Base-by-base conservation (phyloP, 2,797 vertebrate species). In the Channa striata region DNA sequence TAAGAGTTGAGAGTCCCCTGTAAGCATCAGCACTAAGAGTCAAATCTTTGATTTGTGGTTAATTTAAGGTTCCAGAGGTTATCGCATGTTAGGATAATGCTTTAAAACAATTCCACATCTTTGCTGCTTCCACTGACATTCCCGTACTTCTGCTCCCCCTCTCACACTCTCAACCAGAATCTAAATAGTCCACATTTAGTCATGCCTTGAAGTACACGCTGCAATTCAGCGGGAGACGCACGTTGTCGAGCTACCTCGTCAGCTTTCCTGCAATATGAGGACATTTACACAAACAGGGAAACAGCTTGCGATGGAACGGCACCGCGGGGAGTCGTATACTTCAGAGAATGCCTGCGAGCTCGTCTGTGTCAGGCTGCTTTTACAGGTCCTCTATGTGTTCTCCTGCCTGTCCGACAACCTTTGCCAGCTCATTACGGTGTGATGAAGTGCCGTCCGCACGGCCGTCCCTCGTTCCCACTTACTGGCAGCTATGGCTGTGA, bases 351-450 rank as follows among this genome's bases (percentile, higher is more conserved):
- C 86, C 87, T 0, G 66, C 69, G 1, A 76, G 79, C 71, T 70
- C 6, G 82, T 77, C 79, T 70, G 78, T 77, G 74, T 86, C 77
- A 77, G 83, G 77, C 78, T 61, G 73, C 84, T 87, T 92, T 92
- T 90, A 91, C 86, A 87, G 90, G 85, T 89, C 84, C 78, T 89
- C 76, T 50, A 73, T 90, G 90, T 92, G 84, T 89, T 90, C 80
- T 78, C 54, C 68, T 90, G 87, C 82, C 88, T 85, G 84, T 91
- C 82, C 81, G 49, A 63, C 85, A 85, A 80, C 81, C 77, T 81
- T 81, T 81, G 82, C 87, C 92, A 90, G 85, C 86, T 91, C 88
- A 80, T 91, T 91, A 87, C 43, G n/a, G 77, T 40, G 84, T 88
- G 92, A 91, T 89, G 85, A 87, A 92, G 87, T 80, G 87, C 81